Evolutionary conservation across 2,888 invertebrate genomes (phyloP), one percentile per base, ranked within the genome.

Genomic region (Leucophora obtusa): DNA sequence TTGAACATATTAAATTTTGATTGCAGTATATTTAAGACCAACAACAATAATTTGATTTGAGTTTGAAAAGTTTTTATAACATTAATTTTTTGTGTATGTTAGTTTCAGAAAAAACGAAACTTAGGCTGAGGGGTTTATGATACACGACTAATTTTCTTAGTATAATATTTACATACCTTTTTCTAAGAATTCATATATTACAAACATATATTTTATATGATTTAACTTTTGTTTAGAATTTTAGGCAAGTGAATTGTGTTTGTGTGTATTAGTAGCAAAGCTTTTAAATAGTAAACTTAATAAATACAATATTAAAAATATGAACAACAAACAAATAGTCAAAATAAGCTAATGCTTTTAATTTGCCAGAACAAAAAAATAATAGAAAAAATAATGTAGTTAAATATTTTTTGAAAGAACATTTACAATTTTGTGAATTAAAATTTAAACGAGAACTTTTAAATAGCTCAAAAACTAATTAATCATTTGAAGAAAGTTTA

Each of bases 281-380:
- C 5, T 11, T 60, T n/a, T 21, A 54, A 50, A 33, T 54, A 14
- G 7, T 24, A 6, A 24, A 24, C 10, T 54, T 54, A 21, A 21
- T 10, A 54, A 54, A 38, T 28, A 28, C 28, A 28, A 28, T 28
- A 28, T 38, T 24, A 24, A 18, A 21, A n/a, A 14, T 24, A 24
- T 11, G 1, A 54, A 54, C 24, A 33, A 28, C 28, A 17, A 28
- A 35, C 35, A 18, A 18, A 60, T 38, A 38, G 33, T 18, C 17
- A 18, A 15, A n/a, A 33, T 43, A 70, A 35, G 43, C 15, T 69
- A 68, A 84, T 85, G 86, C 82, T 84, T 85, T 86, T 85, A 87
- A 87, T 86, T 86, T 87, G 87, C 86, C 87, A 87, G 86, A 85
- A 77, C 83, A 82, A 63, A 47, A 28, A 51, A 71, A 56, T 21